Conservation (phyloP, 2,113 vertebrate genomes). For the Seriola dumerili region DNA sequence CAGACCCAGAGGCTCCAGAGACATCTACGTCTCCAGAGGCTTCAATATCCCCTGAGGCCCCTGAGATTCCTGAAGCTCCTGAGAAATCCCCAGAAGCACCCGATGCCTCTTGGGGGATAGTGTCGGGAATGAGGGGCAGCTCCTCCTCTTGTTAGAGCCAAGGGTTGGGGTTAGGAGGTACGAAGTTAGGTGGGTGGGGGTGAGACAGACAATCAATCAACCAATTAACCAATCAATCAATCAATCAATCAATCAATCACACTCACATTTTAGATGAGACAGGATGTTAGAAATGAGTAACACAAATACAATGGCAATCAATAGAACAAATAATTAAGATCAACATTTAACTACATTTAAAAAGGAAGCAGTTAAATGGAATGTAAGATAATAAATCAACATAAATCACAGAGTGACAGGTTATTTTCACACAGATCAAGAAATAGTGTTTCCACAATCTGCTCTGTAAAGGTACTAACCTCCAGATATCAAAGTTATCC, state of each 20-base stretch:
- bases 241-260: slow-evolving; percentile 44
- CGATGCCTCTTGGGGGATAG: slow-evolving; percentile 70
- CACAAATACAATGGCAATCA: slow-evolving; percentile 29
- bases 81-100: slow-evolving; percentile 77
- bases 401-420: slow-evolving; percentile 33
- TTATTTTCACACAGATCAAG: slow-evolving; percentile 9
- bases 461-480: slow-evolving; percentile 79
- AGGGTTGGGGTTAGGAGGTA: slow-evolving; percentile 73
- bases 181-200: slow-evolving; percentile 56
- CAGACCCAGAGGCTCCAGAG: slow-evolving; percentile 68
- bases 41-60: slow-evolving; percentile 67
- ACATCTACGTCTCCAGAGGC: slow-evolving; percentile 62
- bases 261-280: slow-evolving; percentile 47
- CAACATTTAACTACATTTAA: slow-evolving; percentile 78
- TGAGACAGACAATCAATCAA: slow-evolving; percentile 66
- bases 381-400: slow-evolving; percentile 42
- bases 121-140: slow-evolving; percentile 63
- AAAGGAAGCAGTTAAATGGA: slow-evolving; percentile 74
- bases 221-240: slow-evolving; percentile 26
- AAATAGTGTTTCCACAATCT: slow-evolving; percentile 18
- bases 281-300: slow-evolving; percentile 45
- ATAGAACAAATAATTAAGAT: slow-evolving; percentile 37
- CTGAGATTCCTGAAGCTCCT: slow-evolving; percentile 71
- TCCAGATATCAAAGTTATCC: slow-evolving; percentile 79
- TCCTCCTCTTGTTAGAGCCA: slow-evolving; percentile 85